These are phyloP conservation scores for Eudiplozoon nipponicum DNA, from an alignment of 2,888 invertebrate genomes.

Conservation along the genomic window DNA sequence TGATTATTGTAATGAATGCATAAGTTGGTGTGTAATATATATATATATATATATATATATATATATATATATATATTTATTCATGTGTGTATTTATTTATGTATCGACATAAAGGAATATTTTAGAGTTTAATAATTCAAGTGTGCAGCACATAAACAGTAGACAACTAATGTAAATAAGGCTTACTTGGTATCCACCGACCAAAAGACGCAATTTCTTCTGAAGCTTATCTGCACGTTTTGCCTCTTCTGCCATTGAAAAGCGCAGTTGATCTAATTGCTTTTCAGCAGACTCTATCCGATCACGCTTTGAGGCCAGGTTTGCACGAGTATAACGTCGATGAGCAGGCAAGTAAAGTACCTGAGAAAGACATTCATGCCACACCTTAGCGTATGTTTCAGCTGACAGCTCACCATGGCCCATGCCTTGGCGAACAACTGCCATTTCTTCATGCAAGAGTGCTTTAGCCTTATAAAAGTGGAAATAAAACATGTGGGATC, in stretches of 20 bases:
- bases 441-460: constrained; percentile 60
- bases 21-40: too few species aligned
- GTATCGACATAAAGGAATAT: too few species aligned
- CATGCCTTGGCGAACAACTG: constrained; percentile 61
- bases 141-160: too few species aligned
- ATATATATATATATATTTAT: too few species aligned
- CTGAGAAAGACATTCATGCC: constrained; percentile 77
- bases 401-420: constrained; percentile 62
- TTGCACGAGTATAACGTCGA: constrained; percentile 63
- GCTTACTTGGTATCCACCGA: constrained; percentile 50
- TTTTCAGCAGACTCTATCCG: constrained; percentile 66
- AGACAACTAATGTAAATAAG: too few species aligned
- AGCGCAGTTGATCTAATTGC: constrained; percentile 48
- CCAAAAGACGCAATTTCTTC: constrained; percentile 70
- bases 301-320: constrained; percentile 74
- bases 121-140: too few species aligned
- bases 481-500: too few species aligned
- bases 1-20: too few species aligned
- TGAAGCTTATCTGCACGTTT: constrained; percentile 85
- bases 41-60: too few species aligned
- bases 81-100: too few species aligned
- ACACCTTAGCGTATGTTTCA: constrained; percentile 59
- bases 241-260: constrained; percentile 78
- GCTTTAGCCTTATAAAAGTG: too few species aligned
- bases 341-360: constrained; percentile 60